Evolutionary conservation across 2,113 vertebrate genomes (phyloP).

Genomic region (Typhlomys cinereus): DNA sequence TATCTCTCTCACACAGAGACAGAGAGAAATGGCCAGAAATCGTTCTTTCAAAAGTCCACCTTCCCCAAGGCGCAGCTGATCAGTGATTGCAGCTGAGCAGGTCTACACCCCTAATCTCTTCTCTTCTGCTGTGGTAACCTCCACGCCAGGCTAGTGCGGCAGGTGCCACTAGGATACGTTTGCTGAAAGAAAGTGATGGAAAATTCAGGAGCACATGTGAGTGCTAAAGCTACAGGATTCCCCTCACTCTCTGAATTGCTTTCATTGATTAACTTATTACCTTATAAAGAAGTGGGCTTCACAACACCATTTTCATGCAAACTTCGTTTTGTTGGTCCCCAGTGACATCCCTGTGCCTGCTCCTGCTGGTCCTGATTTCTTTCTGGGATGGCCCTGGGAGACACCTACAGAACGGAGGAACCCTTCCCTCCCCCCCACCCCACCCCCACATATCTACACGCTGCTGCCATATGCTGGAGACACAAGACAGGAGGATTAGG

Average conservation of each 20-base stretch:
- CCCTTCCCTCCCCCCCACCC: too few relatives aligned
- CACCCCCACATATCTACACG: too few relatives aligned
- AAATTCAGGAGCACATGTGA: fast-evolving
- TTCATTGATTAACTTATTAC: neutral
- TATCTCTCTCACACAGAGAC: too few relatives aligned
- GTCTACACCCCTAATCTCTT: neutral
- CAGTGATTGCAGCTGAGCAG: neutral
- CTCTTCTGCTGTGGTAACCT: neutral
- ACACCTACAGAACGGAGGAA: too few relatives aligned
- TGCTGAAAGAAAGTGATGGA: neutral
- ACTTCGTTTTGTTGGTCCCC: neutral
- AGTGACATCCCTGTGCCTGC: too few relatives aligned
- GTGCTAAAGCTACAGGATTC: neutral
- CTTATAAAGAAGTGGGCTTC: neutral
- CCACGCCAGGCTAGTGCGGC: too few relatives aligned
- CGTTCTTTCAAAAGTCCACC: neutral
- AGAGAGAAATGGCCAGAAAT: neutral
- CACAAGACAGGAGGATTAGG: too few relatives aligned
- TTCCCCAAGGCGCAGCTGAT: neutral
- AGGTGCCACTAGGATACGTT: too few relatives aligned
- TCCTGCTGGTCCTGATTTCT: too few relatives aligned
- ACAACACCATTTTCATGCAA: neutral
- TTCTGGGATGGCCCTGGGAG: too few relatives aligned
- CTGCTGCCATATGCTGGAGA: too few relatives aligned
- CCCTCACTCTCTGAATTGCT: neutral